Evolutionary conservation across 2,113 vertebrate species (phyloP), one percentile per base, ranked within the genome.

Genomic region (Callopanchax toddi): DNA sequence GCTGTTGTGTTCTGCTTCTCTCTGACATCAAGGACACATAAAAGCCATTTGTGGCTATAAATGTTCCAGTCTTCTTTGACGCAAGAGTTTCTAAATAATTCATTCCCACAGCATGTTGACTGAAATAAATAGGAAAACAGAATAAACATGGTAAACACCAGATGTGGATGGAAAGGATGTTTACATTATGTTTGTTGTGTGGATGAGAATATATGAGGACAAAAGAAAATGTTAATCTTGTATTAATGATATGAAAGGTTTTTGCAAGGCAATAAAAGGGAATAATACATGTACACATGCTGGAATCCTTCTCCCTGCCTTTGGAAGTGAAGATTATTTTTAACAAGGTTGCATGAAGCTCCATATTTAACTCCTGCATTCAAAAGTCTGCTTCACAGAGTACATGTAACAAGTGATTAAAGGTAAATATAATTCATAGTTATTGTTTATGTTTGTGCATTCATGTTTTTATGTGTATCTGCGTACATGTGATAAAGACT

Each of bases 81-180:
- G 56, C 52, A 66, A 76, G 66, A 39, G 25, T 40, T 55, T 71
- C 32, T 82, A 54, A 85, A 84, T 85, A 70, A 82, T 82, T 85
- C 5, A 87, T 78, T 78, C 40, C 32, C 16, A 0, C 29, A 58
- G 25, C 18, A 61, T 44, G 77, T 45, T 69, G 66, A 78, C 40
- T 52, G 32, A 34, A 4, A 25, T n/a, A 52, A 23, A 44, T 3
- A 57, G 49, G 7, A 45, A 45, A 53, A 72, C 49, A 13, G 21
- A 22, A 63, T 60, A 44, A 44, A 44, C 1, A 44, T 7, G n/a
- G 18, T 34, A 57, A 59, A 63, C 23, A 67, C 29, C 5, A 57
- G n/a, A 25, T 16, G 15, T 46, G 48, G 39, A 61, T 40, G 17
- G 6, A 25, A 50, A 17, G 44, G 20, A 44, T 52, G 42, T 65